phyloP scores from a whole-genome alignment of 1,140 invertebrate genomes.

The Bathynomus jamesi region DNA sequence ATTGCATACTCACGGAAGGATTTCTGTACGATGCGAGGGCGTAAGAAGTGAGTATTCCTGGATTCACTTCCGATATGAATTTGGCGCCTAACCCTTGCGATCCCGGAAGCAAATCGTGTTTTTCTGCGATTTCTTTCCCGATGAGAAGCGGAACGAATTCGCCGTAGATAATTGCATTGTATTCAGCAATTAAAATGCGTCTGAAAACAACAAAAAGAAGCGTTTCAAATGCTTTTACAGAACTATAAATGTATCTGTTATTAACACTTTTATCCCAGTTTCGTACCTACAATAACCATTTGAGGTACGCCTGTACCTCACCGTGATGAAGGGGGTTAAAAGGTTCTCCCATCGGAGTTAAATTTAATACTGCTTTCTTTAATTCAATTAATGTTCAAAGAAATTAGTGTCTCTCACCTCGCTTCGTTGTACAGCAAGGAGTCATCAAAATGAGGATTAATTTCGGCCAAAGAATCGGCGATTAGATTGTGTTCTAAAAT shows the following conservation, averaged over 20 bases:
- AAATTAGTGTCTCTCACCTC: too few relatives aligned
- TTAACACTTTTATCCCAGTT: too few relatives aligned
- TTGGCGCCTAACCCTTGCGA: slow-evolving; percentile 18
- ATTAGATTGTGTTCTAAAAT: slow-evolving; percentile 39
- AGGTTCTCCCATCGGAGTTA: too few relatives aligned
- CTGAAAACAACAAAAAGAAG: too few relatives aligned
- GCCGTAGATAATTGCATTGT: slow-evolving; percentile 45
- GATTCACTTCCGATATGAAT: slow-evolving; percentile 40
- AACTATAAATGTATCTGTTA: too few relatives aligned
- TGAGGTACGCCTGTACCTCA: too few relatives aligned
- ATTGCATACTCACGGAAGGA: slow-evolving; percentile 29
- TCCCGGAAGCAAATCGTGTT: slow-evolving; percentile 27
- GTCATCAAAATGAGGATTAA: slow-evolving; percentile 56
- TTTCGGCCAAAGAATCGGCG: slow-evolving; percentile 36
- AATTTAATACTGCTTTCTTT: too few relatives aligned
- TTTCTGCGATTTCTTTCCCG: slow-evolving; percentile 20
- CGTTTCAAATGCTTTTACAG: too few relatives aligned
- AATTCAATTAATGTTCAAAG: too few relatives aligned
- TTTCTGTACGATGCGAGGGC: slow-evolving; percentile 39
- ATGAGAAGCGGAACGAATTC: slow-evolving; percentile 46
- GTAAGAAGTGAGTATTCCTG: slow-evolving; percentile 34
- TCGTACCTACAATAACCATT: too few relatives aligned
- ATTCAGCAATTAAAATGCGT: slow-evolving; percentile 33
- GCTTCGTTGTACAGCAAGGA: slow-evolving; percentile 80
- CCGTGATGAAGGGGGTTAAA: too few relatives aligned